These are phyloP conservation scores for Aethina tumida DNA, from an alignment of 1,140 invertebrate species.

Conservation along the genomic window DNA sequence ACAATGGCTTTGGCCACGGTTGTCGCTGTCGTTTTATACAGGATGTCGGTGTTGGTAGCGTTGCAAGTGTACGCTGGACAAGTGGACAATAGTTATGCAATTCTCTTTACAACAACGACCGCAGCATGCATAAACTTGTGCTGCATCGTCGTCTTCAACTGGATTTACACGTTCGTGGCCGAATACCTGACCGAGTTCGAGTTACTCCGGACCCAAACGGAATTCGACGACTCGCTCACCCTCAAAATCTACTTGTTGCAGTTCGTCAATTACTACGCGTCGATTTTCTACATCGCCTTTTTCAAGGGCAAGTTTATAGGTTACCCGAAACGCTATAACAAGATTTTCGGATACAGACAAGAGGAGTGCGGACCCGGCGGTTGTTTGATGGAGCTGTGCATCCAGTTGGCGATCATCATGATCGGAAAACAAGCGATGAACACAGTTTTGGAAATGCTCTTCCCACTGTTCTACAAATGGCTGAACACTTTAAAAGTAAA, in stretches of 20 bases:
- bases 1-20: slow-evolving; percentile 75
- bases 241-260: slow-evolving; percentile 96
- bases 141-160: slow-evolving; percentile 81
- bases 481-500: slow-evolving; percentile 56
- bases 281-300: slow-evolving; percentile 98
- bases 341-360: slow-evolving; percentile 66
- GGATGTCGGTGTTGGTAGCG: slow-evolving; percentile 76
- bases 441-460: slow-evolving; percentile 72
- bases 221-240: slow-evolving; percentile 95
- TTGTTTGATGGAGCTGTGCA: slow-evolving; percentile 84
- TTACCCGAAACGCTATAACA: slow-evolving; percentile 67
- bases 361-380: slow-evolving; percentile 85
- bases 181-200: slow-evolving; percentile 91
- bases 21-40: slow-evolving; percentile 82
- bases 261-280: slow-evolving; percentile 98
- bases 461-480: slow-evolving; percentile 64
- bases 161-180: slow-evolving; percentile 83
- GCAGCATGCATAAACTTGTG: slow-evolving; percentile 80
- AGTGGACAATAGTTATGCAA: slow-evolving; percentile 60
- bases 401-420: slow-evolving; percentile 92
- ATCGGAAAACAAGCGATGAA: slow-evolving; percentile 93
- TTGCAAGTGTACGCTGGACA: slow-evolving; percentile 48
- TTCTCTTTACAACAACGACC: slow-evolving; percentile 72
- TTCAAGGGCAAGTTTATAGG: slow-evolving; percentile 92
- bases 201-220: slow-evolving; percentile 88